phyloP scores from a whole-genome alignment of 2,113 vertebrate species.

The Campylomormyrus numenius region DNA sequence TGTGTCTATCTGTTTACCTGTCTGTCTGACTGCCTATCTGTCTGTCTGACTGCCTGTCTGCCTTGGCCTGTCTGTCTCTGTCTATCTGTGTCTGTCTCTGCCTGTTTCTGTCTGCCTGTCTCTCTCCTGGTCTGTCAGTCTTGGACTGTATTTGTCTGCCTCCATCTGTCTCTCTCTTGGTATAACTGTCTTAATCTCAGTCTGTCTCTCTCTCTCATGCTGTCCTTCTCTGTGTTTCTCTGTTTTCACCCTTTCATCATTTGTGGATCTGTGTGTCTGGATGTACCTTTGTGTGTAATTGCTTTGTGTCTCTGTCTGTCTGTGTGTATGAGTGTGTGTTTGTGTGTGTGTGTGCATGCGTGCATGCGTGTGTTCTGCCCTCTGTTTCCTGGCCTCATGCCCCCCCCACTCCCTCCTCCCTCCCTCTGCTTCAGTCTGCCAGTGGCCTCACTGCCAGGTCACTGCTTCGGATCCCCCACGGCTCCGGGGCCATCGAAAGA shows the following conservation, averaged over 20 bases:
- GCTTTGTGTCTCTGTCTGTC: neutral
- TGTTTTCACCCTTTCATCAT: neutral
- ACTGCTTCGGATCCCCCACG: constrained; percentile 51
- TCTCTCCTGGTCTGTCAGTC: neutral
- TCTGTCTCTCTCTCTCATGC: too few relatives aligned
- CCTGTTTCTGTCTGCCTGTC: neutral
- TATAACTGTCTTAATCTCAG: constrained; percentile 8
- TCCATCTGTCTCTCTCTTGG: neutral
- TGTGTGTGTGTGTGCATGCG: neutral
- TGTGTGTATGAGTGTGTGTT: neutral
- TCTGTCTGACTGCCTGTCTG: neutral
- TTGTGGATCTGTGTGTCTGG: neutral
- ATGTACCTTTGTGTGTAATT: neutral
- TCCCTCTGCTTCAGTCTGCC: neutral
- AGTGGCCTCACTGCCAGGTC: constrained; percentile 58
- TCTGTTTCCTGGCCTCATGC: constrained; percentile 19
- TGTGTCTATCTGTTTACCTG: constrained; percentile 16
- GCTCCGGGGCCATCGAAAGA: constrained; percentile 52
- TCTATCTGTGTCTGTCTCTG: neutral
- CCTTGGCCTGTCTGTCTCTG: neutral
- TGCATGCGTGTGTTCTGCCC: constrained; percentile 14
- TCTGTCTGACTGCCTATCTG: neutral
- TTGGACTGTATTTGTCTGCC: neutral
- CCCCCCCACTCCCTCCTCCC: neutral
- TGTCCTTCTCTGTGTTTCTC: neutral